Percentiles rank a stretch among this genome's conserved stretches.
Conservation (phyloP, 2,113 vertebrate species). For the Oncorhynchus tshawytscha region DNA sequence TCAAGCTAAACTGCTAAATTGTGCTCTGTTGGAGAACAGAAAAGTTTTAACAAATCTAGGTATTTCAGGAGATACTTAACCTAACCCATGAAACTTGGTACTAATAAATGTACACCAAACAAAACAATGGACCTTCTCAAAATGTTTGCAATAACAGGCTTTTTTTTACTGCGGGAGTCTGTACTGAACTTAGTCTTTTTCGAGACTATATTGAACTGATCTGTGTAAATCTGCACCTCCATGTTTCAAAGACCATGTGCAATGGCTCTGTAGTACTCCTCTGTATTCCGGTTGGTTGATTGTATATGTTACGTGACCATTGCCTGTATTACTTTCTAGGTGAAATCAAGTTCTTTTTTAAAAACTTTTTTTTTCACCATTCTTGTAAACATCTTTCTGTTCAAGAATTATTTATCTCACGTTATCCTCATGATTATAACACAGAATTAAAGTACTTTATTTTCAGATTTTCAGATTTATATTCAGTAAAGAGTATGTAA, state of each 20-base stretch:
- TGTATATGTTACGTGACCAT: conserved; percentile 77
- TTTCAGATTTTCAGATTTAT: conserved; percentile 68
- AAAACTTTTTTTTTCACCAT: conserved; percentile 57
- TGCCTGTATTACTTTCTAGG: conserved; percentile 76
- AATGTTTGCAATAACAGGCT: conserved; percentile 71
- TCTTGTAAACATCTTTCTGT: conserved; percentile 62
- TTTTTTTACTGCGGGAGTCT: conserved; percentile 15
- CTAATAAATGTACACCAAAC: conserved; percentile 43
- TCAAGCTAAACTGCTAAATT: not conserved
- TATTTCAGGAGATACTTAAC: conserved; percentile 8
- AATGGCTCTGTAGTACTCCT: conserved; percentile 78
- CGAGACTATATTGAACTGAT: too few species aligned
- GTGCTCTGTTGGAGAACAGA: conserved; percentile 2
- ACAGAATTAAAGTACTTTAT: conserved; percentile 36
- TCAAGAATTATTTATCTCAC: conserved; percentile 45
- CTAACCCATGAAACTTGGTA: conserved; percentile 47
- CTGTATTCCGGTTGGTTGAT: conserved; percentile 53
- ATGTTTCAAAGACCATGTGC: conserved; percentile 62
- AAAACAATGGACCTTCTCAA: conserved; percentile 66
- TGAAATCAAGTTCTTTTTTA: conserved; percentile 69
- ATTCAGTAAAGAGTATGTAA: conserved; percentile 83
- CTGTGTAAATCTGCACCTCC: conserved; percentile 70
- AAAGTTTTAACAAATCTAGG: not conserved
- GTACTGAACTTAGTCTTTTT: not conserved
- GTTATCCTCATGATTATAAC: conserved; percentile 32